A percentile compares a stretch with the other conserved stretches of the same genome.
These are phyloP conservation scores for Pollenia angustigena DNA, from an alignment of 2,888 invertebrate species.

Conservation along the genomic window DNA sequence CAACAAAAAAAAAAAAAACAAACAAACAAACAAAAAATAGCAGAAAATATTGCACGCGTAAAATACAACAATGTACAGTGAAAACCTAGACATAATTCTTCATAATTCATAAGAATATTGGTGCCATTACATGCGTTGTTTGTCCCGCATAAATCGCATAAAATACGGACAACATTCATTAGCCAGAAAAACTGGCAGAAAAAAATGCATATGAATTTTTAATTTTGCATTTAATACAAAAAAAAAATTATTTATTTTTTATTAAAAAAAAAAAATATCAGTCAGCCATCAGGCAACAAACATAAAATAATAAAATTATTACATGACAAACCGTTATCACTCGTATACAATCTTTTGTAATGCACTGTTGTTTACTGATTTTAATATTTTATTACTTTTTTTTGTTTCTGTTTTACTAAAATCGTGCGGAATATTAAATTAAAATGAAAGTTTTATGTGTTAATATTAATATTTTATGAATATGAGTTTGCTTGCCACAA, in stretches of 20 bases:
- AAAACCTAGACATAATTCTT: constrained; percentile 75
- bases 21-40: no score
- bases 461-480: constrained; percentile 41
- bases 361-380: constrained; percentile 32
- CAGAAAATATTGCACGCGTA: constrained; percentile 29
- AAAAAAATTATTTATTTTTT: constrained; percentile 50
- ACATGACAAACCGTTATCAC: constrained; percentile 69
- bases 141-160: constrained; percentile 53
- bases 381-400: constrained; percentile 6
- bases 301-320: constrained; percentile 68
- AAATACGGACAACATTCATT: constrained; percentile 49
- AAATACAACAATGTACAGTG: constrained; percentile 45
- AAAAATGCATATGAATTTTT: constrained; percentile 59
- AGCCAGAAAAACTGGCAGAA: constrained; percentile 48
- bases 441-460: constrained; percentile 56
- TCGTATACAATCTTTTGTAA: constrained; percentile 60
- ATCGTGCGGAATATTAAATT: constrained; percentile 63
- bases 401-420: constrained; percentile 32
- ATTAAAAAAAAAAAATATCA: constrained; percentile 49
- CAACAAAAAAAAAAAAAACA: constrained; percentile 10
- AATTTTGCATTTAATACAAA: constrained; percentile 59
- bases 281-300: constrained; percentile 43
- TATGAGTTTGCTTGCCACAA: neutral
- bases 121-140: constrained; percentile 66
- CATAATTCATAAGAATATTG: constrained; percentile 75